Evolutionary conservation across 2,888 invertebrate species (phyloP).

Genomic region (Tinea pellionella): DNA sequence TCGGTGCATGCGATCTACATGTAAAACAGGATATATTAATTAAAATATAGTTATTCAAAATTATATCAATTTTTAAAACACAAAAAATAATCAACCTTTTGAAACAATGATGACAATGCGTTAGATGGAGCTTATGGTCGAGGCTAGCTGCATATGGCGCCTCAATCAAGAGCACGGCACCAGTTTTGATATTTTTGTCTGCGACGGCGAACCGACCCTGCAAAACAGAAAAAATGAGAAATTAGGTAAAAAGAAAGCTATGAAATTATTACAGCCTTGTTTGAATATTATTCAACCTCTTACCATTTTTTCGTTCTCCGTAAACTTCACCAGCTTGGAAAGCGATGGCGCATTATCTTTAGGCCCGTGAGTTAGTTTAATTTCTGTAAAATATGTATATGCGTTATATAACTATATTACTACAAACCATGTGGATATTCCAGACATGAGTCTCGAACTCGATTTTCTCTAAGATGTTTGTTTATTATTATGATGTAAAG

Average conservation of each 20-base stretch:
- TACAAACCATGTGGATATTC: too few species aligned
- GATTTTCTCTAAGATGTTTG: too few species aligned
- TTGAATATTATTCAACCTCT: conserved; percentile 1
- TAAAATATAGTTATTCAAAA: too few species aligned
- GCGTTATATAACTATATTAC: too few species aligned
- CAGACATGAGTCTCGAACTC: not conserved
- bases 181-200: conserved; percentile 69
- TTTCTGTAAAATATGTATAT: conserved; percentile 26
- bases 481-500: too few species aligned
- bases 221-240: conserved; percentile 4
- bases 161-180: conserved; percentile 80
- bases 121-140: conserved; percentile 78
- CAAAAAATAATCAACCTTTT: conserved; percentile 71
- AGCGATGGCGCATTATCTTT: conserved; percentile 67
- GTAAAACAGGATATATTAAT: not conserved
- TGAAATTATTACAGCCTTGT: too few species aligned
- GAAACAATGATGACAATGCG: conserved; percentile 86
- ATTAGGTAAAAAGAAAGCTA: too few species aligned
- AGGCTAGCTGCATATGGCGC: conserved; percentile 80
- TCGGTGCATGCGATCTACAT: conserved; percentile 63
- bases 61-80: too few species aligned
- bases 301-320: conserved; percentile 67
- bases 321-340: conserved; percentile 70
- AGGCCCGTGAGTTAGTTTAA: conserved; percentile 56
- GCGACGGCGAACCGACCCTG: conserved; percentile 80